Evolutionary conservation across 2,113 vertebrate genomes (phyloP).

Genomic region (Poicephalus meyeri): DNA sequence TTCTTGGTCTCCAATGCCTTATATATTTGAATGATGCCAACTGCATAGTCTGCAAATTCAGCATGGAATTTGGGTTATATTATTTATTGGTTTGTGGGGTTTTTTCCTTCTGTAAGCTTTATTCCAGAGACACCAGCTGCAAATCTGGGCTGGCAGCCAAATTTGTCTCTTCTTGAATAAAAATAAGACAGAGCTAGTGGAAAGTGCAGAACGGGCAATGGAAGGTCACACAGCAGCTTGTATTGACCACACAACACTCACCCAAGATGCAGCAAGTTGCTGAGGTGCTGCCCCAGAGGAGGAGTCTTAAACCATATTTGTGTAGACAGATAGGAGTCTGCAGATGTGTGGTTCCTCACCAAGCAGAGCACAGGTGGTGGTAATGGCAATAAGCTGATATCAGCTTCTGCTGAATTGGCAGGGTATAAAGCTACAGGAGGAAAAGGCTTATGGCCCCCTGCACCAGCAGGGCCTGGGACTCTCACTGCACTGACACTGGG

Average conservation of each 20-base stretch:
- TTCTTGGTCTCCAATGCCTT: neutral
- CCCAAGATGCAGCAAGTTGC: neutral
- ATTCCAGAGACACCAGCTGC: conserved; percentile 55
- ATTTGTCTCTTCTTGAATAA: conserved; percentile 26
- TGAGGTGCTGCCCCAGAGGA: neutral
- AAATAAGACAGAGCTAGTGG: neutral
- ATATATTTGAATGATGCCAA: neutral
- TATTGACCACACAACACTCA: accelerated
- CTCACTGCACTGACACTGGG: accelerated
- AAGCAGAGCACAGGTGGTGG: neutral
- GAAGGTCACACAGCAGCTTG: neutral
- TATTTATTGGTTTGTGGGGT: neutral
- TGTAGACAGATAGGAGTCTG: neutral
- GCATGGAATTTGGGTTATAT: neutral
- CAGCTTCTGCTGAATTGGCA: neutral
- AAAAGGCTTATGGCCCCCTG: neutral
- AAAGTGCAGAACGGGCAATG: neutral
- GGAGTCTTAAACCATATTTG: neutral
- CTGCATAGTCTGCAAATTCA: neutral
- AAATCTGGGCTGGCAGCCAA: conserved; percentile 31
- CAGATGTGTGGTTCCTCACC: neutral
- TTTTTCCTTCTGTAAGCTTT: conserved; percentile 38
- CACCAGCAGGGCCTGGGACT: neutral
- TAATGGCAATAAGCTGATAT: neutral
- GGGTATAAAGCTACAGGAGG: neutral